phyloP scores from a whole-genome alignment of 2,888 invertebrate genomes.

The Scaptomyza polygonia region DNA sequence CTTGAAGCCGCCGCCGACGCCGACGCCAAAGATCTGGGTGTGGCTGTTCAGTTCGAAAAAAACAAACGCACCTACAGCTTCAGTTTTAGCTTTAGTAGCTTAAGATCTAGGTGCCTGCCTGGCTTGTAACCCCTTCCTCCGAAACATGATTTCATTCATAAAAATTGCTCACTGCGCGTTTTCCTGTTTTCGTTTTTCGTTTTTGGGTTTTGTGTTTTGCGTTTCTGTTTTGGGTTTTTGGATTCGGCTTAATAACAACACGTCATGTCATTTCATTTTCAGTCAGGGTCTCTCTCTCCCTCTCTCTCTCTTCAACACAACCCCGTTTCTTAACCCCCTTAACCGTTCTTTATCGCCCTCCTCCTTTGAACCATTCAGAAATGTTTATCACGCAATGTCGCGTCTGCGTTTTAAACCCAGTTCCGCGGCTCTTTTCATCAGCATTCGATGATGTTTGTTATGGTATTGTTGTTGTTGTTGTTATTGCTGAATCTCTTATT shows the following conservation, averaged over 20 bases:
- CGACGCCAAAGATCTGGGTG: slow-evolving; percentile 26
- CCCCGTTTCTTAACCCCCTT: not conserved
- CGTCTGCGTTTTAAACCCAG: slow-evolving; percentile 52
- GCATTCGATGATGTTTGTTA: slow-evolving; percentile 39
- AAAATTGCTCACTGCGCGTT: slow-evolving; percentile 45
- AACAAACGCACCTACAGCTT: slow-evolving; percentile 1
- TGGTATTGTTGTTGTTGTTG: slow-evolving; percentile 26
- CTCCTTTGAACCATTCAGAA: slow-evolving; percentile 54
- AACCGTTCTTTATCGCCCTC: slow-evolving; percentile 5
- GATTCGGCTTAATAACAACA: slow-evolving; percentile 76
- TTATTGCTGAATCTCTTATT: slow-evolving; percentile 29
- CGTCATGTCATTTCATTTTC: slow-evolving; percentile 82
- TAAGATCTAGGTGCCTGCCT: slow-evolving; percentile 29
- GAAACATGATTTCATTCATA: slow-evolving; percentile 76
- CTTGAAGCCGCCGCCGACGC: slow-evolving; percentile 60
- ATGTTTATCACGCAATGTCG: slow-evolving; percentile 81
- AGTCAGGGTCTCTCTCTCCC: slow-evolving; percentile 27
- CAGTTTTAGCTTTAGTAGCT: slow-evolving; percentile 5
- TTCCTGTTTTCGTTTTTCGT: slow-evolving; percentile 28
- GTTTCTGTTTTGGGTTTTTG: slow-evolving; percentile 33
- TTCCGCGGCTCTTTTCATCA: slow-evolving; percentile 70
- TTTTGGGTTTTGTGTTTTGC: slow-evolving; percentile 26
- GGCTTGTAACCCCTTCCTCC: slow-evolving; percentile 9
- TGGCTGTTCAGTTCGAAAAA: slow-evolving; percentile 28
- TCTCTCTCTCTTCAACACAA: not conserved